Evolutionary conservation across 2,888 invertebrate genomes (phyloP), one percentile per base, ranked within the genome.

Genomic region (Latheticus oryzae): DNA sequence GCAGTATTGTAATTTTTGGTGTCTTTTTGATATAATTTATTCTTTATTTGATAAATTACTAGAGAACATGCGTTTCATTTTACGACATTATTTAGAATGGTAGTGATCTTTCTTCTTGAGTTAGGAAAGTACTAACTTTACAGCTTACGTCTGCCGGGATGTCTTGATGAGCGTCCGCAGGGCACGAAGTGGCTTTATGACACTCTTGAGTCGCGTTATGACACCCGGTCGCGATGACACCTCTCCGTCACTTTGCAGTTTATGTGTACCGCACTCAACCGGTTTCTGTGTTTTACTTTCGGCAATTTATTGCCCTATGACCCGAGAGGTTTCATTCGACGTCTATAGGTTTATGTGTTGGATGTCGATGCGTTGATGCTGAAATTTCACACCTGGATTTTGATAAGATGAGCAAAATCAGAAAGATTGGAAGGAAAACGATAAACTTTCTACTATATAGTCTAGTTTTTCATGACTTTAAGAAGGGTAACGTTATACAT

Each of bases 181-280:
- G 65, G 69, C 68, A 68, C 68, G 70, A 60, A 68, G 65, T 66
- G 62, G 66, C 68, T 70, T 70, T 70, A 70, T 63, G 63, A 59
- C 47, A 57, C 68, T 67, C 66, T 50, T 58, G 66, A 67, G 69
- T 60, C 65, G 60, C 64, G 64, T 66, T 66, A 66, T 66, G 57
- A 60, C 52, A 40, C 59, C 32, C 40, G 53, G 48, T 38, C 52
- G 51, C 61, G 61, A 63, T 63, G 63, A 61, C 63, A 63, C 63
- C 63, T 63, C 42, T 57, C 54, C 54, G 63, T 61, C 63, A 64
- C 65, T 61, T 59, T 30, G 52, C 59, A 60, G 60, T 69, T 69
- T 69, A 69, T 67, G 66, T 58, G 35, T 30, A 61, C 58, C 55
- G 59, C 67, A 65, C 66, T 64, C 64, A 54, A 57, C 62, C 55